Evolutionary conservation across 2,113 vertebrate species (phyloP), one percentile per base, ranked within the genome.

Genomic region (Chamaea fasciata): DNA sequence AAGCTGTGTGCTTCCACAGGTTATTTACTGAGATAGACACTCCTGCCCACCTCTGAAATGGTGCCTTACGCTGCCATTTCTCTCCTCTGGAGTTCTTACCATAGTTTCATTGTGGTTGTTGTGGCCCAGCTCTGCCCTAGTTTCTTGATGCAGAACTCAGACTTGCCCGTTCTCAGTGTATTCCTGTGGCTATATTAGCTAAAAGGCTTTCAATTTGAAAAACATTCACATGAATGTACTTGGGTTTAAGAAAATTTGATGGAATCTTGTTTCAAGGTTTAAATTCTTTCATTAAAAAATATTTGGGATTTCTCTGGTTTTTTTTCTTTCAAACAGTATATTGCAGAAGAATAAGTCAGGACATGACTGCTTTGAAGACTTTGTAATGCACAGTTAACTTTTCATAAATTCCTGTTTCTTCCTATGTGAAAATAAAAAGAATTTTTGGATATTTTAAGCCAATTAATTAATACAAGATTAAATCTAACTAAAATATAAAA

Each of bases 101-200:
- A 2, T 7, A 28, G 13, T 60, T n/a, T 69, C 55, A 12, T 23
- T 3, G 0, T 12, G 20, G 41, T 52, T 4, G 0, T 4, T 47
- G 41, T 44, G 42, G 33, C 37, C 46, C 16, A 35, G 60, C 37
- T 87, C 30, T 76, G 20, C 70, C 56, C 33, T 46, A 22, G 24
- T 15, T 33, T 83, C 55, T 46, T 35, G 20, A 23, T 84, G 42
- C 13, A 6, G 50, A 37, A 41, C 18, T 47, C 39, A 30, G 9
- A 37, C 13, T 79, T 0, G 0, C 33, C 19, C 30, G 17, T 89
- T 91, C 37, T 74, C 22, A 31, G 2, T 30, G 1, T 21, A 9
- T 77, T 83, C 18, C 4, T 60, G 4, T 18, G 10, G 39, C 52
- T 73, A 2, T n/a, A 15, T 75, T 44, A 28, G 18, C 17, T 71